Base-by-base conservation (phyloP, 2,797 vertebrate genomes). In the Kryptopterus vitreolus region DNA sequence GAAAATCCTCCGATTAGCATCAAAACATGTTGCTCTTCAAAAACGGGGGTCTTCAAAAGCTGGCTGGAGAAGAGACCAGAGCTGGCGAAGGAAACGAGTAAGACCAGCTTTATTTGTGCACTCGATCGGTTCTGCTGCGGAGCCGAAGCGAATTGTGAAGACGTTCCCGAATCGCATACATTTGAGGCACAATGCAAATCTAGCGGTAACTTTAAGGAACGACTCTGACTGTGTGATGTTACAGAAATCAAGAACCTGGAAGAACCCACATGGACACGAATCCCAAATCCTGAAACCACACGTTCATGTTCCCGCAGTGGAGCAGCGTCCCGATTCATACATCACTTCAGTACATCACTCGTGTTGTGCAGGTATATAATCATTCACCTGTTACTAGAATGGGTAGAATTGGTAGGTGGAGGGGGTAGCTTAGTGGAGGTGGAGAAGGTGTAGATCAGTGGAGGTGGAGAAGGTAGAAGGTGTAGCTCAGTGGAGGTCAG, bases 1-100 rank as follows among this genome's bases (percentile, higher is more conserved):
- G 50, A 50, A 62, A 62, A 35, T 33, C 59, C 58, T 63, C 59
- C 33, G 58, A 63, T 63, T 76, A 76, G 29, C 59, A 52, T 33
- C 20, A 57, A 16, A 74, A 53, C 1, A 55, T 7, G 22, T 55
- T 20, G 58, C 33, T 43, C 55, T 58, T 43, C 7, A 43, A 43
- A 3, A 59, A 74, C 18, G 8, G 15, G 55, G 55, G 43, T 29
- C n/a, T 59, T 59, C 16, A 26, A 20, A 15, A 72, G 20, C 29
- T 0, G 4, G 69, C 69, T 29, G n/a, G 29, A 55, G 50, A 55
- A 72, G 29, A 29, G 18, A 55, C 31, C 22, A n/a, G 26, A 38
- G 55, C 46, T 74, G 55, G n/a, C 20, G 33, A 55, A 46, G 8
- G 69, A 13, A 38, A 38, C 13, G 9, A 57, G 52, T n/a, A 20